Evolutionary conservation across 1,140 invertebrate genomes (phyloP).

Genomic region (Propsilocerus akamusi): DNA sequence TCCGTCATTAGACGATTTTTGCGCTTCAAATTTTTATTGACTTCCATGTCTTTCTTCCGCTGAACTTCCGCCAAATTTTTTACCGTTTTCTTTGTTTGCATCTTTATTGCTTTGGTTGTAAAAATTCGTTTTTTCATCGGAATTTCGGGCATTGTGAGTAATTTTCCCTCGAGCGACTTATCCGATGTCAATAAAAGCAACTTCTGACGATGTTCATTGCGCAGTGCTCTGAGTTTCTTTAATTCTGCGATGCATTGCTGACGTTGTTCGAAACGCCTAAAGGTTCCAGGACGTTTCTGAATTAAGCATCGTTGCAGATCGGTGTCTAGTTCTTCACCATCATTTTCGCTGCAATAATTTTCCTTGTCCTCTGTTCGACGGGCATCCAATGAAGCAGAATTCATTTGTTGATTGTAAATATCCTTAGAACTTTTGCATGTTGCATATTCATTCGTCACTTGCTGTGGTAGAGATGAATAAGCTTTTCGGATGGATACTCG

Average conservation of each 20-base stretch:
- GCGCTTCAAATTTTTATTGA: background rate
- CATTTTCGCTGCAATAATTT: background rate
- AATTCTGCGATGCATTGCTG: background rate
- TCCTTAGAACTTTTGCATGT: background rate
- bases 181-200: background rate
- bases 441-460: background rate
- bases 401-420: background rate
- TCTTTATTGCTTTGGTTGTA: background rate
- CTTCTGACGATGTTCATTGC: background rate
- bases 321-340: background rate
- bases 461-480: background rate
- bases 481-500: background rate
- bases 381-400: background rate
- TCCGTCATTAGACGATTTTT: background rate
- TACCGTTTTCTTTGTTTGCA: background rate
- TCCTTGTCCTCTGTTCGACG: background rate
- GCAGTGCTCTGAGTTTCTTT: background rate
- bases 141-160: background rate
- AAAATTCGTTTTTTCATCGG: background rate
- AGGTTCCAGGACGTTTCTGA: background rate
- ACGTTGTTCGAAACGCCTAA: background rate
- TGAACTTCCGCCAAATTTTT: background rate
- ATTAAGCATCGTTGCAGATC: background rate
- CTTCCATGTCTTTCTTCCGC: background rate
- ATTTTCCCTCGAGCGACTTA: background rate